Percentiles rank a stretch among this genome's conserved stretches.
Conservation (phyloP, 2,113 vertebrate genomes). For the Chionis minor region DNA sequence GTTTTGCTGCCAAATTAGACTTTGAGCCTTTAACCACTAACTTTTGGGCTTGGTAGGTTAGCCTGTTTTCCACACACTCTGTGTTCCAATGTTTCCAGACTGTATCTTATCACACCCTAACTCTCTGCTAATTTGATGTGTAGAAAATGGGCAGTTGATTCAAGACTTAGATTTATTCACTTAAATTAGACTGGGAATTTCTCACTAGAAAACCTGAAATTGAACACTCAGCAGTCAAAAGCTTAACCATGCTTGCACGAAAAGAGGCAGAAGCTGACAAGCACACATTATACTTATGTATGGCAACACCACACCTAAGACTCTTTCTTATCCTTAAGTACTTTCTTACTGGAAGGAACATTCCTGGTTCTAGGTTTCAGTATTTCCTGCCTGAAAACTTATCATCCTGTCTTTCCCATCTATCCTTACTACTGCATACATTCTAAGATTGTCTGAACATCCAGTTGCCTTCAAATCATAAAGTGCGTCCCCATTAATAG, state of each 20-base stretch:
- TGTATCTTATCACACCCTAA: neutral
- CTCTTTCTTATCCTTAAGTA: neutral
- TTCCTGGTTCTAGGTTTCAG: neutral
- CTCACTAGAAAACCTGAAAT: neutral
- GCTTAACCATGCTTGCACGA: neutral
- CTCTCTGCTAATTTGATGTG: neutral
- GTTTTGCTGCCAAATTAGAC: neutral
- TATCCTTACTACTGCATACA: neutral
- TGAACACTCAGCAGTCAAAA: neutral
- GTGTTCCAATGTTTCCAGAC: neutral
- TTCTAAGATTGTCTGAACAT: neutral
- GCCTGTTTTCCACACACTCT: neutral
- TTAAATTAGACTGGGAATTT: neutral
- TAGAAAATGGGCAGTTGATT: neutral
- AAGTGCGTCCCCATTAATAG: neutral
- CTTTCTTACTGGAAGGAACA: neutral
- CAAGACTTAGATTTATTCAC: neutral
- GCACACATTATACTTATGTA: neutral
- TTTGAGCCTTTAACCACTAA: neutral
- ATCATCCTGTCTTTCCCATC: neutral
- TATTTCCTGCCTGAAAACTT: neutral
- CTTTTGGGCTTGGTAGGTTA: neutral
- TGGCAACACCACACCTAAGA: neutral
- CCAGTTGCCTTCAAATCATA: neutral
- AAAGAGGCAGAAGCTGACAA: neutral